Evolutionary conservation across 1,140 invertebrate genomes (phyloP).

Genomic region (Pogonomyrmex californicus): DNA sequence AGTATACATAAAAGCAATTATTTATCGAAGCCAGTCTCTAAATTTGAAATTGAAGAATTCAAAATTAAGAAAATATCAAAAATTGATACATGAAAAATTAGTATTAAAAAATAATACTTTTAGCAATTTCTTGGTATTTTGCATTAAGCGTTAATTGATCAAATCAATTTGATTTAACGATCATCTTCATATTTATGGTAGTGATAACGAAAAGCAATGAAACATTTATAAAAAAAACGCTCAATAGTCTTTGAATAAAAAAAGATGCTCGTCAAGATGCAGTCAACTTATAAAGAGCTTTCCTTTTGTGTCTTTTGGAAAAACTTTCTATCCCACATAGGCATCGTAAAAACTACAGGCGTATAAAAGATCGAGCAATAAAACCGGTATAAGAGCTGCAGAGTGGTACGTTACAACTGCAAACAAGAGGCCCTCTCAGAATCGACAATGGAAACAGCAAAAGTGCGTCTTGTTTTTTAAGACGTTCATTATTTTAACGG

Average conservation of each 20-base stretch:
- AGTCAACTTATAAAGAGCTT: slow-evolving; percentile 19
- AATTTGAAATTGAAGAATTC: not conserved
- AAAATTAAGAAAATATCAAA: not conserved
- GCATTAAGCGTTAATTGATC: not conserved
- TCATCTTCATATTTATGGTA: not conserved
- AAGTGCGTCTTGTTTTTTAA: slow-evolving; percentile 34
- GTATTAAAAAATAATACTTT: not conserved
- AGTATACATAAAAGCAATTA: not conserved
- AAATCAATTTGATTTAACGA: not conserved
- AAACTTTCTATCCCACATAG: slow-evolving; percentile 63
- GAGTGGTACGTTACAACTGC: slow-evolving; percentile 8
- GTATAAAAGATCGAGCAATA: slow-evolving; percentile 65
- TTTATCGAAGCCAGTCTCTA: not conserved
- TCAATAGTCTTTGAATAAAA: too few relatives aligned
- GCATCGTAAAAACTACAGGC: not conserved
- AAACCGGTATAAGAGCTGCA: slow-evolving; percentile 14
- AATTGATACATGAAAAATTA: not conserved
- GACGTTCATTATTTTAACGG: slow-evolving; percentile 81
- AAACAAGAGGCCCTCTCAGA: not conserved
- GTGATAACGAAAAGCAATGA: slow-evolving; percentile 9
- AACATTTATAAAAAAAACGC: slow-evolving; percentile 54
- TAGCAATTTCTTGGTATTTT: not conserved
- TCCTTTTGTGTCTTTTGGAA: slow-evolving; percentile 5
- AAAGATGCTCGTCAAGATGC: not conserved
- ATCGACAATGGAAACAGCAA: not conserved